phyloP scores from a whole-genome alignment of 2,113 vertebrate genomes.

The Alaudala cheleensis region DNA sequence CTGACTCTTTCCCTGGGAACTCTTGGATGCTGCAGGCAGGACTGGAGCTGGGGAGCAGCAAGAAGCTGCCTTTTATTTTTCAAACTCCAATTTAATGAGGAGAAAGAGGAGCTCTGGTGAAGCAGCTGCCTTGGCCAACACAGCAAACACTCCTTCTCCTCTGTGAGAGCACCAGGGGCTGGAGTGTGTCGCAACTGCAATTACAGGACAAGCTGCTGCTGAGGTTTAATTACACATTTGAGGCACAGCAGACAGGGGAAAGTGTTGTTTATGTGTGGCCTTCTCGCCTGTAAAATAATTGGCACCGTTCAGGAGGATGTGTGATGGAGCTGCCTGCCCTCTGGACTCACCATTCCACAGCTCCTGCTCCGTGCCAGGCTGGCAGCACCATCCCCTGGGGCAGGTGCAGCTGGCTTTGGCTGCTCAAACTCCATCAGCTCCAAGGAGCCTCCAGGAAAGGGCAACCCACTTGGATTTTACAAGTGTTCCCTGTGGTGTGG shows the following conservation, averaged over 20 bases:
- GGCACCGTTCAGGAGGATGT: neutral
- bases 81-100: neutral
- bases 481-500: neutral
- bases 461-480: neutral
- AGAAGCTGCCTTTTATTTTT: neutral
- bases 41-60: neutral
- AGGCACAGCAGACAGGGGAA: constrained; percentile 1
- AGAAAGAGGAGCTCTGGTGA: neutral
- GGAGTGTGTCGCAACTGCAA: neutral
- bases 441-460: neutral
- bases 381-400: neutral
- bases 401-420: neutral
- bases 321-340: neutral
- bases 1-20: neutral
- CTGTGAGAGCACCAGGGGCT: neutral
- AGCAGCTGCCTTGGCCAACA: neutral
- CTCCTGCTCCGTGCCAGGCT: neutral
- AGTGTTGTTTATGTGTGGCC: neutral
- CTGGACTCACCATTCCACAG: neutral
- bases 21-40: neutral
- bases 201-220: neutral
- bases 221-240: constrained; percentile 18
- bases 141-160: neutral
- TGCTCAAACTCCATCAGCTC: neutral
- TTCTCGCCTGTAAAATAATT: neutral